Percentiles rank a stretch among this genome's conserved stretches.
These are phyloP conservation scores for Peromyscus eremicus DNA, from an alignment of 2,797 vertebrate genomes.

Conservation along the genomic window DNA sequence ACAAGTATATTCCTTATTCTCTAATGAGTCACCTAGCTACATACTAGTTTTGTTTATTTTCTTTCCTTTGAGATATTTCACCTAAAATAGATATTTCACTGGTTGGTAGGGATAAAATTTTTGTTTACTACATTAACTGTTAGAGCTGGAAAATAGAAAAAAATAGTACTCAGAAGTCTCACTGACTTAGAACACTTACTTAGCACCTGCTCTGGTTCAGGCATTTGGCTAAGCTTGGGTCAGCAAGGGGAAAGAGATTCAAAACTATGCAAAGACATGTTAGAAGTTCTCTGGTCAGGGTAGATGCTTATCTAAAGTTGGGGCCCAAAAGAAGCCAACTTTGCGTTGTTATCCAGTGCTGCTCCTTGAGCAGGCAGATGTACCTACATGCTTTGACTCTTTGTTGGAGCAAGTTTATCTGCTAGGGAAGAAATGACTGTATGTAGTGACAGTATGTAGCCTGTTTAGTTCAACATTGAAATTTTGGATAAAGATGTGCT, in stretches of 20 bases:
- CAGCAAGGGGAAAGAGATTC: not conserved
- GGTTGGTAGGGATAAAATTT: constrained; percentile 54
- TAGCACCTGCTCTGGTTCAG: constrained; percentile 26
- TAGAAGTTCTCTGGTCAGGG: not conserved
- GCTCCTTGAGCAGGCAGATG: not conserved
- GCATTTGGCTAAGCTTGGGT: not conserved
- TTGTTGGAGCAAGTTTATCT: constrained; percentile 23
- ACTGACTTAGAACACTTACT: constrained; percentile 48
- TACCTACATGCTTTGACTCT: constrained; percentile 40
- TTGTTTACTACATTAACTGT: constrained; percentile 53
- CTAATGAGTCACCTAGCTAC: constrained; percentile 78
- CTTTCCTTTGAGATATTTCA: constrained; percentile 65
- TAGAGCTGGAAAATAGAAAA: constrained; percentile 53
- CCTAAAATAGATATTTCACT: constrained; percentile 57
- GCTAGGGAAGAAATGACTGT: not conserved
- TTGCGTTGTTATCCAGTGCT: not conserved
- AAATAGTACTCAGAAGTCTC: constrained; percentile 43
- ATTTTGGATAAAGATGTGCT: not conserved
- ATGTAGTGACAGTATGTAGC: not conserved
- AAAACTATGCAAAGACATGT: not conserved
- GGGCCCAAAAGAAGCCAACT: constrained; percentile 1
- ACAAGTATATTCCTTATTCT: constrained; percentile 79
- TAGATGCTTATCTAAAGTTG: not conserved
- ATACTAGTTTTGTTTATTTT: constrained; percentile 66
- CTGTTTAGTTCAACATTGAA: not conserved